Conservation (phyloP, 2,113 vertebrate species). For the Gopherus evgoodei region DNA sequence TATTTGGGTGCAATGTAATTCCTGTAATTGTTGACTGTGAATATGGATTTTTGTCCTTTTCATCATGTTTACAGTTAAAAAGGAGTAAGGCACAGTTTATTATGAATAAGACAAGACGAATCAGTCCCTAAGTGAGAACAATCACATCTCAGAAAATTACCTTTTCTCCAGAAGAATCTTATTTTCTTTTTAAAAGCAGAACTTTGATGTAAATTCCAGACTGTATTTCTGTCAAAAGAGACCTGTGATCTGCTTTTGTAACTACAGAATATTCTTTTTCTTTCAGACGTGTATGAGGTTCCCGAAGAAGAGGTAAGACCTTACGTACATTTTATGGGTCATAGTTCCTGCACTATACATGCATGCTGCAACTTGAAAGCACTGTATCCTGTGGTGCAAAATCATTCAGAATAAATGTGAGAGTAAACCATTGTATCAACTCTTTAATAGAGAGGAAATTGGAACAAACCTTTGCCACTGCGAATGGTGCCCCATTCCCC, state of each 20-base stretch:
- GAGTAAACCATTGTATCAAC: neutral
- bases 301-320: slow-evolving; percentile 83
- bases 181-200: neutral
- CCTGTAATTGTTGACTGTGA: neutral
- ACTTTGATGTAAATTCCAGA: neutral
- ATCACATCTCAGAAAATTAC: neutral
- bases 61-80: neutral
- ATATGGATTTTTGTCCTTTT: neutral
- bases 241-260: neutral
- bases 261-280: neutral
- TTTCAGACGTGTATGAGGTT: slow-evolving; percentile 83
- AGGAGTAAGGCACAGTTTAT: neutral
- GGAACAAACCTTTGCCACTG: neutral
- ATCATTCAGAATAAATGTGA: neutral
- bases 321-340: neutral
- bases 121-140: neutral
- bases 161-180: neutral
- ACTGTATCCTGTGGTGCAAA: neutral
- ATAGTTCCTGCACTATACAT: neutral
- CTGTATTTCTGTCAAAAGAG: neutral
- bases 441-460: neutral
- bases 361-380: neutral
- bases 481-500: neutral
- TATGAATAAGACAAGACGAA: neutral
- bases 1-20: neutral